Conservation (phyloP, 2,797 vertebrate genomes). For the Parauchenoglanis ngamensis region DNA sequence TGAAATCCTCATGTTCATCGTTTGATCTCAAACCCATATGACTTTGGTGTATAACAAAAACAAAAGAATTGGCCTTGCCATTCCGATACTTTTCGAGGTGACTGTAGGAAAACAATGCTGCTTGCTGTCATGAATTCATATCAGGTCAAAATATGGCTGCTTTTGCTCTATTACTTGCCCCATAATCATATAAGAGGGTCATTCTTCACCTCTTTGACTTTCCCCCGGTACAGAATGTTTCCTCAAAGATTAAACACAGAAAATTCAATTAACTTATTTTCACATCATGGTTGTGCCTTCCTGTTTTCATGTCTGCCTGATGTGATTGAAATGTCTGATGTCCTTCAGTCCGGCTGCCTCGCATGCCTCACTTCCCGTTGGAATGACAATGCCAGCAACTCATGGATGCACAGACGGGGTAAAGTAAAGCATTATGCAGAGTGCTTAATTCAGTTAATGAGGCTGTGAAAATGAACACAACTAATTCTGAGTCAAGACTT, state of each 20-base stretch:
- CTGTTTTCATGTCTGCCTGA: conserved; percentile 67
- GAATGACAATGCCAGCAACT: conserved; percentile 35
- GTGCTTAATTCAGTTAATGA: conserved; percentile 58
- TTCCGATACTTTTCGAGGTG: neutral
- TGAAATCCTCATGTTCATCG: neutral
- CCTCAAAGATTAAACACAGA: conserved; percentile 62
- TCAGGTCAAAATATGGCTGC: conserved; percentile 1
- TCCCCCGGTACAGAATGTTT: conserved; percentile 49
- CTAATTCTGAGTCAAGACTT: conserved; percentile 40
- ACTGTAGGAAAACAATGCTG: neutral
- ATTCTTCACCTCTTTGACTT: conserved; percentile 68
- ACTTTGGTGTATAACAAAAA: neutral
- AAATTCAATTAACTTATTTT: conserved; percentile 73
- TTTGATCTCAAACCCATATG: neutral
- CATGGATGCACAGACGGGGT: conserved; percentile 38
- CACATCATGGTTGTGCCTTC: conserved; percentile 51
- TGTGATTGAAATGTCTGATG: conserved; percentile 77
- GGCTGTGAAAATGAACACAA: conserved; percentile 49
- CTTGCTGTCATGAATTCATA: conserved; percentile 17
- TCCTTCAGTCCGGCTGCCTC: conserved; percentile 67
- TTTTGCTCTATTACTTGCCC: conserved; percentile 37
- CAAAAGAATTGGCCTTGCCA: neutral
- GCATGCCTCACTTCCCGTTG: conserved; percentile 8
- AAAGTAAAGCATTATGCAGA: conserved; percentile 44
- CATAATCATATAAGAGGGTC: conserved; percentile 69